Percentiles rank a stretch among this genome's conserved stretches.
Conservation (phyloP, 2,113 vertebrate species). For the Apteryx owenii region DNA sequence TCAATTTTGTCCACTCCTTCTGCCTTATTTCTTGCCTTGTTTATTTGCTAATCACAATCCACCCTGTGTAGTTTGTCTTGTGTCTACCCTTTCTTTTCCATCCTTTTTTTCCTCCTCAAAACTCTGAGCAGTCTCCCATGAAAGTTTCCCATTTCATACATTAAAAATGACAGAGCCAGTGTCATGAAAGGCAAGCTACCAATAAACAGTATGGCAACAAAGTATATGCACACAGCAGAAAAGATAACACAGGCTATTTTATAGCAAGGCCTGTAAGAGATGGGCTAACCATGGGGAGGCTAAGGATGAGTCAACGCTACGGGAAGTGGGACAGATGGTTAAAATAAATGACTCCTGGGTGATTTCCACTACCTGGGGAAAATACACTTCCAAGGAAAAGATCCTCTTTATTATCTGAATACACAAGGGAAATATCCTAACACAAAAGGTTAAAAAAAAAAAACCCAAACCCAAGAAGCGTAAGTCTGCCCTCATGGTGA, state of each 20-base stretch:
- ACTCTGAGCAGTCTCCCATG: neutral
- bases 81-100: neutral
- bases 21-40: neutral
- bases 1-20: neutral
- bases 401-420: constrained; percentile 24
- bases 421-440: neutral
- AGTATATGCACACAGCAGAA: neutral
- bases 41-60: neutral
- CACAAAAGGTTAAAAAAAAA: neutral
- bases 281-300: constrained; percentile 13
- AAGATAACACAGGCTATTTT: constrained; percentile 9
- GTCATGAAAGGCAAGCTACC: neutral
- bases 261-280: constrained; percentile 18
- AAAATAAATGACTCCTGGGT: constrained; percentile 47
- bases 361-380: constrained; percentile 43
- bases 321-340: constrained; percentile 60
- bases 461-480: neutral
- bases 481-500: neutral
- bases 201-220: neutral
- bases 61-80: neutral
- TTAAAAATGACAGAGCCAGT: neutral
- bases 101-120: neutral
- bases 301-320: constrained; percentile 42
- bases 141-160: neutral
- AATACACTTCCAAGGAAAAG: constrained; percentile 10